Conservation (phyloP, 2,888 invertebrate species). For the Seira ritae region DNA sequence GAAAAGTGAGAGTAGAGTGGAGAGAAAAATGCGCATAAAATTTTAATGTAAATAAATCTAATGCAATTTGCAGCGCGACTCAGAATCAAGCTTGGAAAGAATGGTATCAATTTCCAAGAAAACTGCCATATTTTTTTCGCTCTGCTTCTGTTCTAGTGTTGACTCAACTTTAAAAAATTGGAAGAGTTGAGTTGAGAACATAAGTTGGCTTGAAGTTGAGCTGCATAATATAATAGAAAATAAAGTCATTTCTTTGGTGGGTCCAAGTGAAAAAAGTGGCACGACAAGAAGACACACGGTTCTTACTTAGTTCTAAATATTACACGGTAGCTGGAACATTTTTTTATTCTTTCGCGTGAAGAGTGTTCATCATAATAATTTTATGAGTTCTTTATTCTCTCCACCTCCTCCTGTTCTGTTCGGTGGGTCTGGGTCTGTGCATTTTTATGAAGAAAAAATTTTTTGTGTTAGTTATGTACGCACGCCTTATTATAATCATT, state of each 20-base stretch:
- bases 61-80: slow-evolving; percentile 54
- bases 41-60: slow-evolving; percentile 57
- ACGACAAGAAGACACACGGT: not conserved
- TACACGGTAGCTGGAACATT: not conserved
- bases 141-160: too few species aligned
- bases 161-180: not conserved
- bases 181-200: too few species aligned
- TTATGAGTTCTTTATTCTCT: slow-evolving; percentile 41
- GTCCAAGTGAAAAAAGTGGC: not conserved
- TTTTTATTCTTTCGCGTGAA: not conserved
- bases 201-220: not conserved
- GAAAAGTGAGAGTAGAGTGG: slow-evolving; percentile 6
- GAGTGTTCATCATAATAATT: slow-evolving; percentile 48
- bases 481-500: too few species aligned
- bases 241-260: not conserved
- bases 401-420: too few species aligned
- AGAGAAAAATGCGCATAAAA: slow-evolving; percentile 38
- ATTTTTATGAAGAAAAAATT: too few species aligned
- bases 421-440: too few species aligned
- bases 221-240: not conserved
- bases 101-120: not conserved
- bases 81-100: not conserved
- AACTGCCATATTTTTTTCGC: too few species aligned
- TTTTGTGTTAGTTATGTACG: too few species aligned
- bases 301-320: too few species aligned